Evolutionary conservation across 2,888 invertebrate species (phyloP), one percentile per base, ranked within the genome.

Genomic region (Mantis religiosa): DNA sequence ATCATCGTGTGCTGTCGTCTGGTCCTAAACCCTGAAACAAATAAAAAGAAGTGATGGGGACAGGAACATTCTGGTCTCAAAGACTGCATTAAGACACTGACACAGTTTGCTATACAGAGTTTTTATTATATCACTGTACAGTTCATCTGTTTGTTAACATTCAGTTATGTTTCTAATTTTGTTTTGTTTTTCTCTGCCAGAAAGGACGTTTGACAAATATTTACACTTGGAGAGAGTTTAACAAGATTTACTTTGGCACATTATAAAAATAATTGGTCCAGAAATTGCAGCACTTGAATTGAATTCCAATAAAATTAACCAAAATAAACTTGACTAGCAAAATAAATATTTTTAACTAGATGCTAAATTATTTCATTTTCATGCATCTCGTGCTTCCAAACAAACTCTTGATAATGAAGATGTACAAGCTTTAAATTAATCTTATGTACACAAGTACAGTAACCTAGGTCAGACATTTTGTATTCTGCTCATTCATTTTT

Each of bases 221-320:
- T 20, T 71, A 71, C 54, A 71, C 14, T 71, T 71, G 20, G 54
- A 71, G 54, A 71, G 71, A 83, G 34, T 84, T 88, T n/a, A 88
- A 88, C 84, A 84, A 84, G 81, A 71, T 88, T 84, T 83, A 34
- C 83, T 88, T 88, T 88, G 88, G 88, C 88, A 88, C 88, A 71
- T 88, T 88, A 88, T 81, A 88, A 88, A 88, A 88, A 85, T 88
- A 88, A 84, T 34, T 88, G 88, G 88, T 88, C 85, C 71, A 71
- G 71, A 84, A 84, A 27, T 71, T 88, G 47, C 30, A 30, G 82
- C 82, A 30, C n/a, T 82, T 82, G 82, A 82, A 87, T 82, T 34
- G 34, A 88, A 88, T 83, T 30, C 83, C 54, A n/a, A 71, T n/a
- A 84, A 88, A 82, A 83, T 28, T 28, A 84, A 71, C 27, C 15